phyloP scores from a whole-genome alignment of 2,888 invertebrate genomes.

The Eremobia ochroleuca region DNA sequence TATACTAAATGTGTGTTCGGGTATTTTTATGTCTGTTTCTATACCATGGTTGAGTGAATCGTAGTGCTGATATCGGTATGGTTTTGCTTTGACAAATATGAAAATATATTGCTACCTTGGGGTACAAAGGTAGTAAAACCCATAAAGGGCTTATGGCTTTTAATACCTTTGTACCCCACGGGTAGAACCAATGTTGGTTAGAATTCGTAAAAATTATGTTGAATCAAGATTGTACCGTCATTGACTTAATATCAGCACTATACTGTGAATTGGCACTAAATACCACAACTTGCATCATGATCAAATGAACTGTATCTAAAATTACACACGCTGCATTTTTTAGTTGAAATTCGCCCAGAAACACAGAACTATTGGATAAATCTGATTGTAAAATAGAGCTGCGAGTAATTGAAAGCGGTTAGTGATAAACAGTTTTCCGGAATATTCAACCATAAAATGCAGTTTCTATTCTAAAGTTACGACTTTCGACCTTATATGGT shows the following conservation, averaged over 20 bases:
- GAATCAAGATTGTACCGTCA: slow-evolving; percentile 15
- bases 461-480: slow-evolving; percentile 53
- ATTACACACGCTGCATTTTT: slow-evolving; percentile 50
- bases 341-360: slow-evolving; percentile 40
- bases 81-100: slow-evolving; percentile 23
- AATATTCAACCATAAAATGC: slow-evolving; percentile 54
- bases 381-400: slow-evolving; percentile 26
- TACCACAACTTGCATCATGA: slow-evolving; percentile 32
- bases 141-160: no score
- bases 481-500: slow-evolving; percentile 28
- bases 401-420: slow-evolving; percentile 41
- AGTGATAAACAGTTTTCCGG: slow-evolving; percentile 38
- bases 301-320: slow-evolving; percentile 27
- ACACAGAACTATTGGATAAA: slow-evolving; percentile 19
- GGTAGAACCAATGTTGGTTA: not conserved
- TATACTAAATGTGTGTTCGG: slow-evolving; percentile 62
- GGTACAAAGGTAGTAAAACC: no score
- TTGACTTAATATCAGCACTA: slow-evolving; percentile 47
- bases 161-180: no score
- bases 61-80: slow-evolving; percentile 47
- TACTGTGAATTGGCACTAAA: slow-evolving; percentile 49
- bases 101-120: no score
- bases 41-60: slow-evolving; percentile 69
- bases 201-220: not conserved
- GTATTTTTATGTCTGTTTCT: slow-evolving; percentile 59